Evolutionary conservation across 2,797 vertebrate genomes (phyloP).

Genomic region (Pampus argenteus): DNA sequence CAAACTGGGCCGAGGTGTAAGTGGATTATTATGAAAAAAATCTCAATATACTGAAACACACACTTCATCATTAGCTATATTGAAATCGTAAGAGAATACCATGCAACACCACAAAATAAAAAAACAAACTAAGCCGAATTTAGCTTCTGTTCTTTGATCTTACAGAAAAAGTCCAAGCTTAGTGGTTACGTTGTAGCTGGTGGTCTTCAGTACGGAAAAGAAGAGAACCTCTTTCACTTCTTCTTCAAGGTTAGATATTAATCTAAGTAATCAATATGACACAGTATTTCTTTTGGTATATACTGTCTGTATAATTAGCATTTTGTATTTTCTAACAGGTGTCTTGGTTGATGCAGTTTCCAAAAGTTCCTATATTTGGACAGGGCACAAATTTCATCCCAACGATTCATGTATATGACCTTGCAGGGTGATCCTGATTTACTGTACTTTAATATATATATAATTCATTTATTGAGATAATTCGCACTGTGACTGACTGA

Average conservation of each 20-base stretch:
- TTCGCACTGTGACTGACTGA: constrained; percentile 3
- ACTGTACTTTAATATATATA: not conserved
- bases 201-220: constrained; percentile 92
- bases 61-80: not conserved
- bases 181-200: constrained; percentile 87
- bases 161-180: constrained; percentile 83
- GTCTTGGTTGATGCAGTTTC: constrained; percentile 88
- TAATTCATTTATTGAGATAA: not conserved
- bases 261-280: not conserved
- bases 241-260: constrained; percentile 93
- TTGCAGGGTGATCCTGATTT: constrained; percentile 84
- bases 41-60: not conserved
- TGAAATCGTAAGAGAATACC: not conserved
- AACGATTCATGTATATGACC: constrained; percentile 91
- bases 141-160: not conserved
- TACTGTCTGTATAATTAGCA: not conserved
- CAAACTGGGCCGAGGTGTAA: constrained; percentile 89
- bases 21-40: constrained; percentile 41
- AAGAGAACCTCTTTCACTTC: constrained; percentile 90
- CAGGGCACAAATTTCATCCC: constrained; percentile 90
- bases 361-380: constrained; percentile 89
- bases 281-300: not conserved
- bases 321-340: constrained; percentile 66
- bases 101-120: not conserved
- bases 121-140: not conserved